Evolutionary conservation across 2,888 invertebrate genomes (phyloP).

Genomic region (Apodemia hepburni): DNA sequence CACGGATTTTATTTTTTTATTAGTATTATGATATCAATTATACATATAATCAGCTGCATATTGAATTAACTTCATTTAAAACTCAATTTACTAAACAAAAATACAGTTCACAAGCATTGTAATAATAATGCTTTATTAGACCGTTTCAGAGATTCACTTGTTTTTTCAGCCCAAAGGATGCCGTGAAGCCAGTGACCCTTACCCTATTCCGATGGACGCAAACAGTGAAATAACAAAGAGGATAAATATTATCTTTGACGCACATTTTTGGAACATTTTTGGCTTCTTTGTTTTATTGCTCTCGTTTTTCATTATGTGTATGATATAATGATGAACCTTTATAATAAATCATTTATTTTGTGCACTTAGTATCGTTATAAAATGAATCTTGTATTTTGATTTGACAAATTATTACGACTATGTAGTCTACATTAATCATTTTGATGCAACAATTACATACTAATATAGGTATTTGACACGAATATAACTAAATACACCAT

Average conservation of each 20-base stretch:
- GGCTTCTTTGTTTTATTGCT: conserved; percentile 3
- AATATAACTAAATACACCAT: no score
- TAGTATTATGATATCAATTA: no score
- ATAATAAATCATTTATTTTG: background rate
- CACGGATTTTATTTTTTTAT: no score
- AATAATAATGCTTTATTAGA: background rate
- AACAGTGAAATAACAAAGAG: conserved; percentile 4
- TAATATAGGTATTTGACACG: no score
- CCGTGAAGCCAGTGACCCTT: background rate
- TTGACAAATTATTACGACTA: no score
- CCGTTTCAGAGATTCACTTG: background rate
- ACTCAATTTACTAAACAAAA: background rate
- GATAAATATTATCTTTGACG: conserved; percentile 9
- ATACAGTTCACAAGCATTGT: background rate
- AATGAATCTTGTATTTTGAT: no score
- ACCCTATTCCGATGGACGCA: background rate
- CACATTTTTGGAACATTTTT: conserved; percentile 5
- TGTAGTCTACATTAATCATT: no score
- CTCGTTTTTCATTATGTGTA: background rate
- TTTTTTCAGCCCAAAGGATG: conserved; percentile 1
- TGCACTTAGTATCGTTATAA: background rate
- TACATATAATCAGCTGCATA: no score
- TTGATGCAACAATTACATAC: no score
- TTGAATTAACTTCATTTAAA: background rate
- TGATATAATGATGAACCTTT: background rate